Evolutionary conservation across 2,797 vertebrate species (phyloP).

Genomic region (Phoeniculus purpureus): DNA sequence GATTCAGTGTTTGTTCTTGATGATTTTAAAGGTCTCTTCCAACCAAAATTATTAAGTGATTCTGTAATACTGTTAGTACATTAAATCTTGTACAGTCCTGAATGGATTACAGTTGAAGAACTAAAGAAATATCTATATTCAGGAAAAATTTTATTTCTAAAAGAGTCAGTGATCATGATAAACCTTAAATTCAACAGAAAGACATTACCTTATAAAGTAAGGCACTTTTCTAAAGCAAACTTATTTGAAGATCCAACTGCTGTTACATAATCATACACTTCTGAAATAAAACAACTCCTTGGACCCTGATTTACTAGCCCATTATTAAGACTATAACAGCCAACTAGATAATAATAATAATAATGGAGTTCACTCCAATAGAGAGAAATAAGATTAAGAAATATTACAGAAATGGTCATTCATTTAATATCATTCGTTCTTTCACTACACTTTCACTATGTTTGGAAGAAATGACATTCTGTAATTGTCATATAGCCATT

Average conservation of each 20-base stretch:
- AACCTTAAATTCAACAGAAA: neutral
- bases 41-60: too few relatives aligned
- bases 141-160: neutral
- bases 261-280: neutral
- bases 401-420: too few relatives aligned
- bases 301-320: neutral
- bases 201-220: neutral
- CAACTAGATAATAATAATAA: neutral
- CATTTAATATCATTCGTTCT: neutral
- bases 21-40: too few relatives aligned
- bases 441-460: neutral
- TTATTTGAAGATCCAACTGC: neutral
- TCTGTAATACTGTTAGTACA: neutral
- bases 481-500: neutral
- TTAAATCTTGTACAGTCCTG: neutral
- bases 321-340: neutral
- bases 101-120: neutral
- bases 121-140: neutral
- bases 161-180: neutral
- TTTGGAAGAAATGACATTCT: neutral
- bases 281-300: neutral
- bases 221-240: neutral
- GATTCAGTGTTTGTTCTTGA: too few relatives aligned
- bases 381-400: too few relatives aligned
- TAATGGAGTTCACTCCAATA: neutral